These are phyloP conservation scores for Montipora cactus DNA, from an alignment of 64 coral and sea anemone species.

Conservation along the genomic window DNA sequence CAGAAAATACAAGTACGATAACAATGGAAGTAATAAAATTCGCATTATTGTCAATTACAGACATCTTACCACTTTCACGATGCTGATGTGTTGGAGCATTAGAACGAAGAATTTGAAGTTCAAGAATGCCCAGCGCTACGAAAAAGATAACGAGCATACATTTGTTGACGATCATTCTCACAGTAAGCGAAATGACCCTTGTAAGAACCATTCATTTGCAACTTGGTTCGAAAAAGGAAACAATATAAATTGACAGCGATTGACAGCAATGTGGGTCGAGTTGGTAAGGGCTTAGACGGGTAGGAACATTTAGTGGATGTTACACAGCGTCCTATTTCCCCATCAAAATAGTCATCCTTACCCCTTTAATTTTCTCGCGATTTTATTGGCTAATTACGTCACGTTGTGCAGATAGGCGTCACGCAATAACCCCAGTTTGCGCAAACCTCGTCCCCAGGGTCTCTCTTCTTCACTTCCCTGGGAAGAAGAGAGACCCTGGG, in stretches of 20 bases:
- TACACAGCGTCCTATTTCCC: too few species aligned
- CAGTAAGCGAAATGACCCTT: neutral
- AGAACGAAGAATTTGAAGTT: conserved; percentile 68
- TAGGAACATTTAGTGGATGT: too few species aligned
- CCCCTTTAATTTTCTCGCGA: too few species aligned
- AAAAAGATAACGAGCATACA: conserved; percentile 61
- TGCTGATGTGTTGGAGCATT: conserved; percentile 26
- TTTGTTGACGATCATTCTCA: conserved; percentile 86
- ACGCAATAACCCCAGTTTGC: too few species aligned
- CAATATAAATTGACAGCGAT: neutral
- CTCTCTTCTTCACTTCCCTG: too few species aligned
- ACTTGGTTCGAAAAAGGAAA: neutral
- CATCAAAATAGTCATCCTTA: too few species aligned
- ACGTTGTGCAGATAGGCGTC: too few species aligned
- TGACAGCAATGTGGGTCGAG: neutral
- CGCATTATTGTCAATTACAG: neutral
- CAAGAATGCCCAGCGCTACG: conserved; percentile 35
- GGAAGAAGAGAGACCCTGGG: too few species aligned
- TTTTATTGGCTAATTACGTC: too few species aligned
- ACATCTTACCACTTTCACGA: conserved; percentile 4
- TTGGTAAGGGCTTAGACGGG: neutral
- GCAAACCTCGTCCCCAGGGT: too few species aligned
- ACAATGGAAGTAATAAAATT: too few species aligned
- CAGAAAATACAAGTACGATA: too few species aligned
- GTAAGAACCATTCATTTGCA: conserved; percentile 6